These are phyloP conservation scores for Lepidonotus clava DNA, from an alignment of 2,888 invertebrate genomes.

Conservation along the genomic window DNA sequence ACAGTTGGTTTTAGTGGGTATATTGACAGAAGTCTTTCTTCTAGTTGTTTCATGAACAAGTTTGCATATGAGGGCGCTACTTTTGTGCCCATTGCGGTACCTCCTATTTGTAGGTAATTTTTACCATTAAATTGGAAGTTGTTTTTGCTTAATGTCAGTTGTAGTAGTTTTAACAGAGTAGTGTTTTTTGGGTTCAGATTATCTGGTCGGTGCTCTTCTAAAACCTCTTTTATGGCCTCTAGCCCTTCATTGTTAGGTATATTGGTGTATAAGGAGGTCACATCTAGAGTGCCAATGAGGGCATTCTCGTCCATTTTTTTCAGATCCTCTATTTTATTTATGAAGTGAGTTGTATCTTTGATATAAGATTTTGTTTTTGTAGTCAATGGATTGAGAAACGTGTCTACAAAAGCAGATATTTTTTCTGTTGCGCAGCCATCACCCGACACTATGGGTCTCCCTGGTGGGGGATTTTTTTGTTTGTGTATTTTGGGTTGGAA, in stretches of 20 bases:
- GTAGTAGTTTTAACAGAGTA: neutral
- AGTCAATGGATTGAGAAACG: neutral
- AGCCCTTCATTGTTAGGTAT: constrained; percentile 9
- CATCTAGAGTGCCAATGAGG: neutral
- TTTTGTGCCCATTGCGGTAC: constrained; percentile 19
- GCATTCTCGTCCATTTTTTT: neutral
- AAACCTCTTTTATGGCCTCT: neutral
- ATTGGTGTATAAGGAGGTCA: neutral
- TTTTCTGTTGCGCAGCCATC: neutral
- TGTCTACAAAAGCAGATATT: neutral
- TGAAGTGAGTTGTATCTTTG: neutral
- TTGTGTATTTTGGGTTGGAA: constrained; percentile 25
- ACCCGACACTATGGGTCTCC: neutral
- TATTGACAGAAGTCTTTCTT: neutral
- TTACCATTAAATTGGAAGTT: constrained; percentile 8
- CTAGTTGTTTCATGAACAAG: neutral
- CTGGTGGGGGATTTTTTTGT: neutral
- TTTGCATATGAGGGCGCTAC: constrained; percentile 22
- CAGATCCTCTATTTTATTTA: neutral
- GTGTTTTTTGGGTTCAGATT: neutral
- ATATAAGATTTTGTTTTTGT: neutral
- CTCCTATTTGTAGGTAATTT: neutral
- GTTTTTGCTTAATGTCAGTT: neutral
- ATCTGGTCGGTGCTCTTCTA: neutral
- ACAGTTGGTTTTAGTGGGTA: neutral